Base-by-base conservation (phyloP, 2,888 invertebrate species). In the Polia nebulosa region DNA sequence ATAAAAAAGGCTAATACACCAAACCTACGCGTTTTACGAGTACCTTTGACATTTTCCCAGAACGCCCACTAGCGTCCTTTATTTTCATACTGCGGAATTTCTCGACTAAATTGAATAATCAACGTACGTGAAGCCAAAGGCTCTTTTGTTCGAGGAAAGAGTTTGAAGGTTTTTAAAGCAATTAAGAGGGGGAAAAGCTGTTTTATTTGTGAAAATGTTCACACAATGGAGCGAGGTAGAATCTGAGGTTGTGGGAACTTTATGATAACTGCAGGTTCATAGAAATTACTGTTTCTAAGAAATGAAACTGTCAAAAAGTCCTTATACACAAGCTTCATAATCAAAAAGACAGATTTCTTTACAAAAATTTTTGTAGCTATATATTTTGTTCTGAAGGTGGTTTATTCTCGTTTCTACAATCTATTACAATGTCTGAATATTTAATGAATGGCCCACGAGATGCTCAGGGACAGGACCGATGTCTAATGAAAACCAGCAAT, bases 21-120 rank as follows among this genome's bases (percentile, higher is more conserved):
- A 68, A 64, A 74, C 79, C 69, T 52, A 76, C 67, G 60, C 56
- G 53, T 68, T 67, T 82, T 77, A n/a, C n/a, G n/a, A n/a, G n/a
- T n/a, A 89, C 87, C 91, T 89, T 83, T 90, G 84, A 88, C 90
- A 88, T 90, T 90, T 89, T 73, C 72, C 57, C 64, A 67, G 47
- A 39, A 76, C 83, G 78, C 83, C 83, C 76, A 76, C 78, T 27
- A 45, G 15, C 55, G 36, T 62, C 66, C 68, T 75, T 65, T 67
- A 72, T 73, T 76, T 76, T 81, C 61, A 70, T 78, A 69, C 66
- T 57, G 68, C 67, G 51, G 29, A 53, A 63, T 73, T 70, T 70
- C 66, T 67, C 56, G 52, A 20, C 53, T 27, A 65, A 70, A 75
- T 66, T 61, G 47, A 64, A 71, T 67, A 67, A 64, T 55, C 59